A percentile compares a stretch with the other conserved stretches of the same genome.
Conservation (phyloP, 2,888 invertebrate species). For the Nebria brevicollis region DNA sequence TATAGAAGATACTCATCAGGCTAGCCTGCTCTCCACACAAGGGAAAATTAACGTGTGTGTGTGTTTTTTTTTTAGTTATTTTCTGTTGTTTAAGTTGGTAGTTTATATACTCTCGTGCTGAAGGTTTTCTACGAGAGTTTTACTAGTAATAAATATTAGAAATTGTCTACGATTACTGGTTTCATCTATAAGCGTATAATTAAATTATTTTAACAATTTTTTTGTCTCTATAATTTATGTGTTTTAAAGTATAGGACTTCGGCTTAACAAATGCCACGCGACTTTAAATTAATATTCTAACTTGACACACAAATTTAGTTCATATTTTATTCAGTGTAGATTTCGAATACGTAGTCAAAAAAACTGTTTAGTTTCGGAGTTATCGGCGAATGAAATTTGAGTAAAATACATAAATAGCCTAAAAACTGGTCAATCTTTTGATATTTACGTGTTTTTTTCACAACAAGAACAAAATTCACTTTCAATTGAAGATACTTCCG, state of each 20-base stretch:
- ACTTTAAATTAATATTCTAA: no score
- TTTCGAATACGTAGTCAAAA: no score
- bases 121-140: not conserved
- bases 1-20: conserved; percentile 42
- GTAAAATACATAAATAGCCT: not conserved
- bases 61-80: conserved; percentile 13
- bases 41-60: conserved; percentile 30
- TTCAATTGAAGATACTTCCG: conserved; percentile 27
- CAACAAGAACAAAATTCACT: conserved; percentile 23
- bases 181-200: not conserved
- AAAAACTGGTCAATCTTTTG: conserved; percentile 27
- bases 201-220: conserved; percentile 8
- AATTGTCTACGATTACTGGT: conserved; percentile 15
- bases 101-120: conserved; percentile 13
- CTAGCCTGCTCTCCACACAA: not conserved
- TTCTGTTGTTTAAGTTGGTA: conserved; percentile 21
- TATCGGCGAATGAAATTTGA: no score
- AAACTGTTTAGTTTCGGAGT: no score
- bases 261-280: no score
- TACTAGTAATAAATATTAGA: conserved; percentile 41
- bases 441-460: conserved; percentile 24
- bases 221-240: not conserved
- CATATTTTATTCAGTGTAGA: no score
- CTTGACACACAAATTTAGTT: no score
- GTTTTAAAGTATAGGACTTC: not conserved